These are phyloP conservation scores for Anoncus sp. DNA, from an alignment of 2,888 invertebrate genomes.

Conservation along the genomic window DNA sequence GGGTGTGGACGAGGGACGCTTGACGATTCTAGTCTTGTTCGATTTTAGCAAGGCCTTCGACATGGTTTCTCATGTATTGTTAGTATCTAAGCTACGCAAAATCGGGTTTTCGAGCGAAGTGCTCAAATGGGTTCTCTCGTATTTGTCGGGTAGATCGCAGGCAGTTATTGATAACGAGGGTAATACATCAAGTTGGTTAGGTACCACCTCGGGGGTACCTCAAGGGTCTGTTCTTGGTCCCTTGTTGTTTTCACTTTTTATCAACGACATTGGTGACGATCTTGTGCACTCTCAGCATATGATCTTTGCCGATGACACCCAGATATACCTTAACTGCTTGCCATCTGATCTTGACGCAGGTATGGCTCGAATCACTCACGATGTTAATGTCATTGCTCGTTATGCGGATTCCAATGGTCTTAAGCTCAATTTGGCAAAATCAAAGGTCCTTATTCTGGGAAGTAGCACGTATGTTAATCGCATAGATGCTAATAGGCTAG, in stretches of 20 bases:
- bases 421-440: too few relatives aligned
- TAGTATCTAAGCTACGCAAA: not conserved
- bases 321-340: not conserved
- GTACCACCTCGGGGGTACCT: not conserved
- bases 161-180: not conserved
- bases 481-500: not conserved
- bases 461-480: not conserved
- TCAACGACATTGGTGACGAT: not conserved
- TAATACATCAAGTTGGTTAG: not conserved
- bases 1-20: not conserved
- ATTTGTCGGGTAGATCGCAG: not conserved
- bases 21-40: not conserved
- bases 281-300: not conserved
- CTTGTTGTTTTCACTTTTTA: not conserved
- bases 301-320: not conserved
- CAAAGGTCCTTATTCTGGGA: too few relatives aligned
- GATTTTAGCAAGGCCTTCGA: constrained; percentile 10
- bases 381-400: too few relatives aligned
- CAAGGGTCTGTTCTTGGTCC: not conserved
- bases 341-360: not conserved
- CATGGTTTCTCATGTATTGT: not conserved
- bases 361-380: too few relatives aligned
- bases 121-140: not conserved
- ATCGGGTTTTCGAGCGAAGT: not conserved
- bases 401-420: too few relatives aligned